Base-by-base conservation (phyloP, 2,888 invertebrate species). In the Acholoe squamosa region DNA sequence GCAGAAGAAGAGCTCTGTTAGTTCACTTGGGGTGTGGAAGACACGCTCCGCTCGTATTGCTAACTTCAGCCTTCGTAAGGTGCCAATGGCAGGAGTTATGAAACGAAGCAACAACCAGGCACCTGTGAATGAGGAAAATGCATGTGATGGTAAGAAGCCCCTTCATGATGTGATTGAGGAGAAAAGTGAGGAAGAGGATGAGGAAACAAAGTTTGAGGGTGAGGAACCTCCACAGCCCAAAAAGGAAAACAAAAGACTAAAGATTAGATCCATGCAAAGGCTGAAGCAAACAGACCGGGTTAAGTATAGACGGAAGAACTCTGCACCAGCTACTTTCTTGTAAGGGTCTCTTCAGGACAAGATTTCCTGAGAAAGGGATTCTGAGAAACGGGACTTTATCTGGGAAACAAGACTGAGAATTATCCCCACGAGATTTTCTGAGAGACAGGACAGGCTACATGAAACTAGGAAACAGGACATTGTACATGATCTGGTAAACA, bases 41-140 rank as follows among this genome's bases (percentile, higher is more conserved):
- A 90, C 92, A 25, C 52, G 80, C 71, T 92, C 92, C 0, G 89
- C 91, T 67, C 88, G 91, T 0, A 89, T 80, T 76, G 56, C 91
- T 61, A 91, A 92, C 91, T 52, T 92, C 89, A 92, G 90, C 76
- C 90, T 92, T 22, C 92, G 91, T 76, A 76, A 91, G 77, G 89
- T 92, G 54, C 91, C 91, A 0, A 33, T 77, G 43, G 90, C 33
- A 0, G 90, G 91, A 3, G 80, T 92, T 16, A 52, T 92, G 86
- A 89, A 91, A 22, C 92, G 86, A n/a, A 86, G 86, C 28, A 28
- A 56, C 31, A n/a, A 52, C n/a, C 86, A 86, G 25, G 52, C 54
- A 16, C 54, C 52, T n/a, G 54, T 22, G 1, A 25, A 12, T 54
- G 56, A 86, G 28, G 28, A 28, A 12, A 10, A 52, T 5, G 33